phyloP scores from a whole-genome alignment of 2,888 invertebrate species.

The Drosophila anceps region DNA sequence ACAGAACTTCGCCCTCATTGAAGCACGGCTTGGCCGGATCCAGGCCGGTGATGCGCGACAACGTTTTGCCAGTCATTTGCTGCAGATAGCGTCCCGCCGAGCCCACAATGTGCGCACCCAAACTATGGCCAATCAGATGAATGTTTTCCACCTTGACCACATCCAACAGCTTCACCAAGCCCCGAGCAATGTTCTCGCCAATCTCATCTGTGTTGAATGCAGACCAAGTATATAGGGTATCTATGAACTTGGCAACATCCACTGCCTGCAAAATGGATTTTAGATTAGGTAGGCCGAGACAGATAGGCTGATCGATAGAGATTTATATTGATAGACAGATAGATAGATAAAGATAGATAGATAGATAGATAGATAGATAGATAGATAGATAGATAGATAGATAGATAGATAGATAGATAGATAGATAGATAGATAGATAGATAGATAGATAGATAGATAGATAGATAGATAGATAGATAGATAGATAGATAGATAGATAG shows the following conservation, averaged over 20 bases:
- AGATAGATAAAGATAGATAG: not conserved
- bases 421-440: not conserved
- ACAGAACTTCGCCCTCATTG: conserved; percentile 82
- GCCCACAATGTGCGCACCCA: conserved; percentile 85
- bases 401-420: not conserved
- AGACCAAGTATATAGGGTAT: conserved; percentile 84
- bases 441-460: too few species aligned
- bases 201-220: conserved; percentile 84
- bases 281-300: not conserved
- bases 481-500: too few species aligned
- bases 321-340: not conserved
- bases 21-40: conserved; percentile 85
- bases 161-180: conserved; percentile 75
- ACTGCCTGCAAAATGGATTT: conserved; percentile 71
- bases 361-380: not conserved
- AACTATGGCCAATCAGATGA: conserved; percentile 85
- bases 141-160: conserved; percentile 76
- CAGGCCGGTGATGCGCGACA: conserved; percentile 83
- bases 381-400: not conserved
- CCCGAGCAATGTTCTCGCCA: conserved; percentile 78
- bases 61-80: conserved; percentile 63
- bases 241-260: conserved; percentile 82
- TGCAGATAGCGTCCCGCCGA: conserved; percentile 81
- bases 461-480: too few species aligned
- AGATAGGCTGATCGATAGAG: not conserved